Conservation (phyloP, 2,797 vertebrate genomes). For the Lagodon rhomboides region DNA sequence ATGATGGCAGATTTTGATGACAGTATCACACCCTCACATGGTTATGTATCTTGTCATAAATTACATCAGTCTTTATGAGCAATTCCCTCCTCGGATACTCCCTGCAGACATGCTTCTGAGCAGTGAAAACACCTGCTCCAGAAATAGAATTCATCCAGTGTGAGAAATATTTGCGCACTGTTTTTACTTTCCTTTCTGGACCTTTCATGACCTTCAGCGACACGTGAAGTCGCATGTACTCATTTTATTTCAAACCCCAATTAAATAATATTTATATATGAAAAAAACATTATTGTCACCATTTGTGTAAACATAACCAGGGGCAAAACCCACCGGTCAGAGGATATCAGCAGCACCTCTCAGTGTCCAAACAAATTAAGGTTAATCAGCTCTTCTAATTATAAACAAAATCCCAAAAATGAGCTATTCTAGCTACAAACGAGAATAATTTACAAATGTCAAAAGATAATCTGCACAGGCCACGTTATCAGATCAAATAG, state of each 20-base stretch:
- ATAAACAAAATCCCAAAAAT: background rate
- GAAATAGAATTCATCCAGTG: background rate
- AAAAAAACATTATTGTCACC: background rate
- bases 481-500: background rate
- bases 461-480: background rate
- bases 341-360: background rate
- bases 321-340: background rate
- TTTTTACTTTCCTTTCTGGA: background rate
- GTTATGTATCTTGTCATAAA: conserved; percentile 34
- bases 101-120: conserved; percentile 11
- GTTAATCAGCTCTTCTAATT: background rate
- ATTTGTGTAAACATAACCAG: background rate
- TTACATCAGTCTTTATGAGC: conserved; percentile 27
- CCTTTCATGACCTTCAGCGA: conserved; percentile 9
- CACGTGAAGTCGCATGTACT: background rate
- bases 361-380: background rate
- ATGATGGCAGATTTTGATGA: background rate
- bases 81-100: conserved; percentile 32
- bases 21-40: conserved; percentile 11
- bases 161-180: background rate
- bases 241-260: background rate
- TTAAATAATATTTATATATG: background rate
- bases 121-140: conserved; percentile 12
- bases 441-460: background rate
- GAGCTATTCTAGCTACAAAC: background rate